These are phyloP conservation scores for Threskiornis aethiopicus DNA, from an alignment of 2,797 vertebrate species.

Conservation along the genomic window DNA sequence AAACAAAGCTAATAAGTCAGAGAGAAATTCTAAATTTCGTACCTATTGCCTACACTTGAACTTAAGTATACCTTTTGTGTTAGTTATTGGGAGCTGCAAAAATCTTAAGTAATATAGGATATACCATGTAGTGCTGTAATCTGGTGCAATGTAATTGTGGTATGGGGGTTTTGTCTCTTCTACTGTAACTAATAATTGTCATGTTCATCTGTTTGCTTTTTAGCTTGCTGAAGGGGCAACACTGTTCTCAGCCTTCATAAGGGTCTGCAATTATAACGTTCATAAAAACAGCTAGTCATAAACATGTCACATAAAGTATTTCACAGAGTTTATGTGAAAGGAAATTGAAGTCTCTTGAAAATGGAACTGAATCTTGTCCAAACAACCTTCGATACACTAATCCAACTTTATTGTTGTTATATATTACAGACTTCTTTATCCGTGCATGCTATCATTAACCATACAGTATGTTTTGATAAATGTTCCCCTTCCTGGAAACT, in stretches of 20 bases:
- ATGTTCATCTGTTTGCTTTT: constrained; percentile 41
- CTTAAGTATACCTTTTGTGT: background rate
- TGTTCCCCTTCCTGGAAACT: constrained; percentile 41
- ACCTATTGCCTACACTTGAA: background rate
- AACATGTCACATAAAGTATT: constrained; percentile 77
- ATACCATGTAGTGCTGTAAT: background rate
- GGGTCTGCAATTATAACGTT: constrained; percentile 59
- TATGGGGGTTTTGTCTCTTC: background rate
- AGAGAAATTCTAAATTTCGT: constrained; percentile 27
- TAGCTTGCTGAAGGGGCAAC: constrained; percentile 46
- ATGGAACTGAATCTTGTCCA: constrained; percentile 83
- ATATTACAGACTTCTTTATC: constrained; percentile 77
- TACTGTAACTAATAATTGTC: background rate
- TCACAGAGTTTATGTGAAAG: constrained; percentile 82
- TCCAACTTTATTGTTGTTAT: constrained; percentile 83
- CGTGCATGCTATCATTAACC: constrained; percentile 54
- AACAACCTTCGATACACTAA: constrained; percentile 77
- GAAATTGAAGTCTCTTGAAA: constrained; percentile 79
- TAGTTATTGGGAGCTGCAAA: background rate
- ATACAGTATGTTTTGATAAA: constrained; percentile 70
- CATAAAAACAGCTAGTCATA: constrained; percentile 67
- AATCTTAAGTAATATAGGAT: background rate
- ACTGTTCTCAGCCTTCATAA: constrained; percentile 52
- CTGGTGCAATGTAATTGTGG: background rate
- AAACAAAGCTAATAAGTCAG: constrained; percentile 36